Evolutionary conservation across 2,113 vertebrate genomes (phyloP).

Genomic region (Nanger granti): DNA sequence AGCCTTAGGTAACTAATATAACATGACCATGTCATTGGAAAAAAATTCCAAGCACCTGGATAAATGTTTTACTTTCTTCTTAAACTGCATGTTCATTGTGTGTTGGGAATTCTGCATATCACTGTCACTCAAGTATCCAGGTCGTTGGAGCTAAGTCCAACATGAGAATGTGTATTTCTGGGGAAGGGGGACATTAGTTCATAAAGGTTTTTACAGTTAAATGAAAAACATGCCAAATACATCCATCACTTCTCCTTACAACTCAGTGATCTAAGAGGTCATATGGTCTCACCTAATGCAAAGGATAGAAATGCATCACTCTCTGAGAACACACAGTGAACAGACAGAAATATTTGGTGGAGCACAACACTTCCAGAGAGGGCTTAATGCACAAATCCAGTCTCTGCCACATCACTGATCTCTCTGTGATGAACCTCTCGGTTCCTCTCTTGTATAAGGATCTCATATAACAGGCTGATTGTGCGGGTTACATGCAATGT

Average conservation of each 20-base stretch:
- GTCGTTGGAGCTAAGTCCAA: neutral
- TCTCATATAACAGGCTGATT: too few species aligned
- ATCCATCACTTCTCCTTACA: neutral
- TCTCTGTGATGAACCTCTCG: too few species aligned
- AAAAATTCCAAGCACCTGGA: neutral
- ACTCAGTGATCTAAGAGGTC: neutral
- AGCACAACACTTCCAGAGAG: too few species aligned
- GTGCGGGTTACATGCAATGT: too few species aligned
- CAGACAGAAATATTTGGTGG: too few species aligned
- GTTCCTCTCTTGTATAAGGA: too few species aligned
- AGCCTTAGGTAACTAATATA: neutral
- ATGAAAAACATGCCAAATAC: neutral
- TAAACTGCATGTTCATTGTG: neutral
- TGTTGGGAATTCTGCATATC: neutral
- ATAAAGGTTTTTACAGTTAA: neutral
- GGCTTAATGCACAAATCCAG: too few species aligned
- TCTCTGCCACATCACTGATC: too few species aligned
- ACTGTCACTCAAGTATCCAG: neutral
- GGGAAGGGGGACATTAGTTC: too few species aligned
- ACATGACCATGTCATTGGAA: neutral
- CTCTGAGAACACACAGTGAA: too few species aligned
- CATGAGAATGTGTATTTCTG: neutral
- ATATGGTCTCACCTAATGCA: too few species aligned
- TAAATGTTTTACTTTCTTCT: neutral
- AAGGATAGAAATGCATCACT: too few species aligned